phyloP scores from a whole-genome alignment of 2,113 vertebrate genomes.

The Stigmatopora nigra region DNA sequence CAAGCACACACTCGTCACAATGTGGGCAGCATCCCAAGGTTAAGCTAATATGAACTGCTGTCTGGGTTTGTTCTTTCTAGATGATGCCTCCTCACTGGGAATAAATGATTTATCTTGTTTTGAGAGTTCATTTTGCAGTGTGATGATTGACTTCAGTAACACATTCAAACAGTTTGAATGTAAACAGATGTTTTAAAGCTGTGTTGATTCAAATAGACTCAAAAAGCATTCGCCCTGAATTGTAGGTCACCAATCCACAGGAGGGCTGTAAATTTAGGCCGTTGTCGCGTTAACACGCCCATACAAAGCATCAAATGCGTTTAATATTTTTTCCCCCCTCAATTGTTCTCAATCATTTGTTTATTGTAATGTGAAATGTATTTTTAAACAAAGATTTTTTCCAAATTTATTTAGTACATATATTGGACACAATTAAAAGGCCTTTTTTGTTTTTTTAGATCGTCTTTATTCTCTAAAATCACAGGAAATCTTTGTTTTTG shows the following conservation, averaged over 20 bases:
- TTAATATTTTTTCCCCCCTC: background rate
- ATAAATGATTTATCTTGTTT: background rate
- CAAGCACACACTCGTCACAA: constrained; percentile 50
- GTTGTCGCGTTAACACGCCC: constrained; percentile 11
- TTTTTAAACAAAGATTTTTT: background rate
- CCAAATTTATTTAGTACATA: no score
- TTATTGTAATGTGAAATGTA: constrained; percentile 5
- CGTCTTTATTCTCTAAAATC: no score
- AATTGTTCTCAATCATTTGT: constrained; percentile 17
- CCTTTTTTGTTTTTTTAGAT: no score
- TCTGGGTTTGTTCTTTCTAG: background rate
- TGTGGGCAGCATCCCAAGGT: constrained; percentile 29
- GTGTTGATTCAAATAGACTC: background rate
- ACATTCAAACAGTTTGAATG: background rate
- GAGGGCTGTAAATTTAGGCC: constrained; percentile 13
- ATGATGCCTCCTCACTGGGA: background rate
- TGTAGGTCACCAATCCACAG: constrained; percentile 11
- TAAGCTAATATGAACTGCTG: constrained; percentile 16
- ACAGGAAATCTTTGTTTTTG: no score
- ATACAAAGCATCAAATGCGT: background rate
- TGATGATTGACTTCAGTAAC: background rate
- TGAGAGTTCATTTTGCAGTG: background rate
- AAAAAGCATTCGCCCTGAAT: constrained; percentile 9
- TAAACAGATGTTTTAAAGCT: background rate
- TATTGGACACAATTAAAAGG: no score